Base-by-base conservation (phyloP, 1,140 invertebrate genomes). In the Alviniconcha marisindica region DNA sequence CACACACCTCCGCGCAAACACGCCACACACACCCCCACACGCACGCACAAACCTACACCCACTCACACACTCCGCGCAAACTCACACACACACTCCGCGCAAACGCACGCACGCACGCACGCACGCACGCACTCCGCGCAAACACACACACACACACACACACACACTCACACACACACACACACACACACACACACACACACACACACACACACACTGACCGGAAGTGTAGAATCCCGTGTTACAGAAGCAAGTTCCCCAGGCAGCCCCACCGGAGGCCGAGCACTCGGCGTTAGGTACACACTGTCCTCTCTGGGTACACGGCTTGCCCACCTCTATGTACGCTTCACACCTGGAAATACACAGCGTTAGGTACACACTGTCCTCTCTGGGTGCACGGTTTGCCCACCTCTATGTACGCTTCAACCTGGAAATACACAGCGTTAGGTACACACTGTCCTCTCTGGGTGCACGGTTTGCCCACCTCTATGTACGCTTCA, bases 181-280 rank as follows among this genome's bases (percentile, higher is more conserved):
- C 56, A 21, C 18, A 60, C 56, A 60, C 18, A 60, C 78, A 42
- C 69, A n/a, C 54, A 21, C 21, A 42, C 77, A 81, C 44, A 48
- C 78, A 54, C 69, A 28, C 54, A 7, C 7, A 33, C 77, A 76
- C 42, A 66, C 66, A 12, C 79, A 48, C 31, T 69, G 24, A 63
- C 71, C 78, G 1, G 60, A 7, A 14, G 33, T 78, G 74, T 85
- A 85, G 60, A 78, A 85, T 10, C 66, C 78, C 10, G n/a, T 28
- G 42, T 79, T 78, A 28, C 84, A 85, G 31, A 74, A 40, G 36
- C 84, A 85, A 2, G 84, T 60, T 21, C 84, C 84, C 74, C 81
- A 82, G 21, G 63, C 76, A 12, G 74, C 66, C 15, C 69, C 33
- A 28, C 31, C 66, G 14, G 18, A 21, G 18, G 74, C 73, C n/a